phyloP scores from a whole-genome alignment of 2,888 invertebrate genomes.

The Yponomeuta plumbellus region DNA sequence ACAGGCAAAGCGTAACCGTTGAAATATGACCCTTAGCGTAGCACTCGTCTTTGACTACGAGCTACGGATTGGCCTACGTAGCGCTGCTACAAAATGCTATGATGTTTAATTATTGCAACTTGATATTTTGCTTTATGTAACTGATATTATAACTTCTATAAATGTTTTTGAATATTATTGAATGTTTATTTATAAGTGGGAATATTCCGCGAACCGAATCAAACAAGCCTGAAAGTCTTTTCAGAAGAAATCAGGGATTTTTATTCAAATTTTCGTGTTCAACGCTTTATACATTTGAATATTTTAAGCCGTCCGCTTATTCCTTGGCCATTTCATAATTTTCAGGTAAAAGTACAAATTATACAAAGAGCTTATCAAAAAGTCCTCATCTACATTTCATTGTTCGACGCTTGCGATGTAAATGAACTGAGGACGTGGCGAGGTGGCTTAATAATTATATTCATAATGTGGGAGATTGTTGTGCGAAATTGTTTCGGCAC shows the following conservation, averaged over 20 bases:
- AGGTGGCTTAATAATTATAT: conserved; percentile 60
- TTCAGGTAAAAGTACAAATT: conserved; percentile 47
- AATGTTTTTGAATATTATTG: neutral
- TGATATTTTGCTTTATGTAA: neutral
- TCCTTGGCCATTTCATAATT: conserved; percentile 39
- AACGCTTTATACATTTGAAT: conserved; percentile 15
- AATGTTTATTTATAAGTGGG: neutral
- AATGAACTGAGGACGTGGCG: conserved; percentile 41
- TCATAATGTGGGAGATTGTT: conserved; percentile 51
- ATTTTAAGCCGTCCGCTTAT: conserved; percentile 37
- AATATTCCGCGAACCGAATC: neutral
- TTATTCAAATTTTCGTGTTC: conserved; percentile 13
- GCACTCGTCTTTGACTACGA: neutral
- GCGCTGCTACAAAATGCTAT: neutral
- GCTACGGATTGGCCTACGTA: neutral
- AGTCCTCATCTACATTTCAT: conserved; percentile 61
- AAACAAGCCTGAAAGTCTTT: neutral
- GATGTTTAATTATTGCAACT: neutral
- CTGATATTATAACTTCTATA: neutral
- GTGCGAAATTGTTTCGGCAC: conserved; percentile 31
- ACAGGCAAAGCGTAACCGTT: neutral
- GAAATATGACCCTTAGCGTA: neutral
- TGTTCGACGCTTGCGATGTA: conserved; percentile 48
- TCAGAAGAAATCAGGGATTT: neutral
- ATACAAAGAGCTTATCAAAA: conserved; percentile 50